A percentile compares a stretch with the other conserved stretches of the same genome.
Conservation (phyloP, 2,888 invertebrate species). For the Rhagophthalmus giganteus region DNA sequence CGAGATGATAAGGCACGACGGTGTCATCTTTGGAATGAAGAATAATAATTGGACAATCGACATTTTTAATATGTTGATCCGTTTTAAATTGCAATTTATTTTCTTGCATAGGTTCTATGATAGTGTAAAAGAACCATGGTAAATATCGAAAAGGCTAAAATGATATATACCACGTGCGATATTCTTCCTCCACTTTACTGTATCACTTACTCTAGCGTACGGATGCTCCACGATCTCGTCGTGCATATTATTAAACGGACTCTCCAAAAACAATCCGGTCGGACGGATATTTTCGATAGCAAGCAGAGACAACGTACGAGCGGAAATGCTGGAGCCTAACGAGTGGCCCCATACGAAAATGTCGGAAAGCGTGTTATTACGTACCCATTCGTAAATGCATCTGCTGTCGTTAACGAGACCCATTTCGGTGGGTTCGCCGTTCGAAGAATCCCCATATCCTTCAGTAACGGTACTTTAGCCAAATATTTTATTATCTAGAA, state of each 20-base stretch:
- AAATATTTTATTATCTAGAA: too few species aligned
- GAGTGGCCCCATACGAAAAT: conserved; percentile 96
- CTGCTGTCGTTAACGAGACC: conserved; percentile 84
- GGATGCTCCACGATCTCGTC: conserved; percentile 88
- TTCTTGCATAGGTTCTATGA: conserved; percentile 74
- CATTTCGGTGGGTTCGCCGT: conserved; percentile 69
- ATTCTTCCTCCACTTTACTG: too few species aligned
- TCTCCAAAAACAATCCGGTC: conserved; percentile 81
- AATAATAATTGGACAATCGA: conserved; percentile 77
- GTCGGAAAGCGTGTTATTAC: conserved; percentile 61
- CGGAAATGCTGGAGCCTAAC: conserved; percentile 76
- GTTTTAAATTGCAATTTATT: conserved; percentile 78
- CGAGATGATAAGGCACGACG: conserved; percentile 81
- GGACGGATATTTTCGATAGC: conserved; percentile 58
- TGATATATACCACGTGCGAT: too few species aligned
- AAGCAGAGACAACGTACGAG: conserved; percentile 65
- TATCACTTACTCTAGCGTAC: conserved; percentile 66
- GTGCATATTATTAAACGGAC: conserved; percentile 89
- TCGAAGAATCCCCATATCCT: conserved; percentile 81
- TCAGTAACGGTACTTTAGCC: too few species aligned
- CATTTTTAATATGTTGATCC: conserved; percentile 69
- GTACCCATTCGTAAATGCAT: conserved; percentile 77
- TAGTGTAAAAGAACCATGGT: conserved; percentile 82
- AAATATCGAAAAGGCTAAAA: conserved; percentile 76
- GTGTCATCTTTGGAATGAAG: conserved; percentile 90